phyloP scores from a whole-genome alignment of 2,888 invertebrate species.

The Zygaena filipendulae region DNA sequence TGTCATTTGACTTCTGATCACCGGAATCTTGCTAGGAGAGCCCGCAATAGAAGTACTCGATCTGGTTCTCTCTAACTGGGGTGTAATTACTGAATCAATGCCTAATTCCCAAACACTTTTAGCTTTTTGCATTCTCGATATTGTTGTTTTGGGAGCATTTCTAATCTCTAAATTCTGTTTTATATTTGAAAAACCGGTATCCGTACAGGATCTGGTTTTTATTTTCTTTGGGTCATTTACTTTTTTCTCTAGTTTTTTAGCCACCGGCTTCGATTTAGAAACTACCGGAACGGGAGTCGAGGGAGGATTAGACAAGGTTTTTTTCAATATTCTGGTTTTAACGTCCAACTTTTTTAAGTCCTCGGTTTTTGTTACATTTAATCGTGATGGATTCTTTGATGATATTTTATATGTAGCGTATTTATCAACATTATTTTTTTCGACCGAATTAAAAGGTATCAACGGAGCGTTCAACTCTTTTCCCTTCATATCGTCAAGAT shows the following conservation, averaged over 20 bases:
- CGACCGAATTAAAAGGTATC: conserved; percentile 37
- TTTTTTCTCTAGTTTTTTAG: conserved; percentile 54
- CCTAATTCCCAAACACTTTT: conserved; percentile 68
- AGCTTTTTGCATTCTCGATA: conserved; percentile 60
- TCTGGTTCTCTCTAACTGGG: conserved; percentile 55
- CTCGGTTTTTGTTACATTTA: conserved; percentile 49
- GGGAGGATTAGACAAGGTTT: conserved; percentile 64
- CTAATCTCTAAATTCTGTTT: conserved; percentile 39
- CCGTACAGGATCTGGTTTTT: conserved; percentile 45
- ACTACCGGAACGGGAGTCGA: conserved; percentile 60
- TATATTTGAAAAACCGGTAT: conserved; percentile 50
- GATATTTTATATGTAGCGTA: conserved; percentile 64
- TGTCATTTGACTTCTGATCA: conserved; percentile 65
- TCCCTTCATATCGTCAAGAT: conserved; percentile 66
- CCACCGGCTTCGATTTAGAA: conserved; percentile 47
- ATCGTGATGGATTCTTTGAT: conserved; percentile 44
- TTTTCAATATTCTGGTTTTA: conserved; percentile 64
- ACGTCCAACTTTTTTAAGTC: conserved; percentile 63
- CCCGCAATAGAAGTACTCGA: conserved; percentile 66
- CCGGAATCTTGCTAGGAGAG: conserved; percentile 72
- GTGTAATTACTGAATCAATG: conserved; percentile 42
- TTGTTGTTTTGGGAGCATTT: conserved; percentile 41
- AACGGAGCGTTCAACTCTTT: conserved; percentile 55
- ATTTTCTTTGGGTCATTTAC: conserved; percentile 47
- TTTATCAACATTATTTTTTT: conserved; percentile 46